These are phyloP conservation scores for Grapholita molesta DNA, from an alignment of 1,140 invertebrate genomes.

Conservation along the genomic window DNA sequence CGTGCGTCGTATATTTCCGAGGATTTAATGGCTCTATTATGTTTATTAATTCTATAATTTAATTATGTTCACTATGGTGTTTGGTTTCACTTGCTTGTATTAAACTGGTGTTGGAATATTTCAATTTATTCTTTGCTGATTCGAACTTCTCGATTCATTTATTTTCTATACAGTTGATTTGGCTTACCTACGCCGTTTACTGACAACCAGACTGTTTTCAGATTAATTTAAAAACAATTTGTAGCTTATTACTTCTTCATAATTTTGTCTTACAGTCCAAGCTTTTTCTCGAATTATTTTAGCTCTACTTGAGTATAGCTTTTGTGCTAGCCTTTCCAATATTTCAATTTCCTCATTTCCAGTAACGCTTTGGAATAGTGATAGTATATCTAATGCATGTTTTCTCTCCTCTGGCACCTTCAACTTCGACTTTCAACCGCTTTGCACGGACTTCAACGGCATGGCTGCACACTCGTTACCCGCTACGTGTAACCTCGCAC, in stretches of 20 bases:
- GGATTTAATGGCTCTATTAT: not conserved
- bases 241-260: not conserved
- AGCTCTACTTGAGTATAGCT: not conserved
- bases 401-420: slow-evolving; percentile 47
- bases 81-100: not conserved
- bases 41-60: not conserved
- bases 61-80: not conserved
- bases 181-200: too few species aligned
- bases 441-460: slow-evolving; percentile 41
- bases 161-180: too few species aligned
- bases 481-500: too few species aligned
- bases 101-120: not conserved
- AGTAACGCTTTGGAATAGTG: not conserved
- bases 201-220: too few species aligned
- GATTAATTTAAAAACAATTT: too few species aligned
- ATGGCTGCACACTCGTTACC: too few species aligned
- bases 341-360: not conserved
- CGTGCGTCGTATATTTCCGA: not conserved
- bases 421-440: slow-evolving; percentile 34
- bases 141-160: not conserved
- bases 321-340: not conserved
- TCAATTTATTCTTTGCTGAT: not conserved
- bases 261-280: not conserved
- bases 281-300: not conserved
- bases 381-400: slow-evolving; percentile 61